Evolutionary conservation across 2,888 invertebrate species (phyloP), one percentile per base, ranked within the genome.

Genomic region (Ramazzottius varieornatus): DNA sequence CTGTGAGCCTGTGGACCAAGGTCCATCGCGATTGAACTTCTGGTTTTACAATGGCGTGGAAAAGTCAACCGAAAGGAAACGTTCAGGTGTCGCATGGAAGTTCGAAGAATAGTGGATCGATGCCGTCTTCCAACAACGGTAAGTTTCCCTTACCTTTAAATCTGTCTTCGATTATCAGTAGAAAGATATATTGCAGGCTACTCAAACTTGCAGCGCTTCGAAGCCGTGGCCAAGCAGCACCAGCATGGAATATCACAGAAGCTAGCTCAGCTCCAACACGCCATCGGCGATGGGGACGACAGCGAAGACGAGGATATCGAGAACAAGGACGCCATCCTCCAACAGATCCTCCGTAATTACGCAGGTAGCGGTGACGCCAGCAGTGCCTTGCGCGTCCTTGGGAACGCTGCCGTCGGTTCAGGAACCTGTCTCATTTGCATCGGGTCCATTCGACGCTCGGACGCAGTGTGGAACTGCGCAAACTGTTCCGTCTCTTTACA

Each of bases 401-500:
- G 86, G 72, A 86, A 88, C 75, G 81, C 84, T 0, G 83, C 84
- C 71, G 85, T 87, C 32, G 85, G 86, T 4, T 82, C 86, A 8
- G 83, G 85, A 1, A 85, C 86, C 16, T 93, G 93, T 73, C 81
- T 92, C 1, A 86, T 93, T 72, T 92, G 92, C 72, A 90, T 92
- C 73, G 88, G 85, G 1, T 84, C 85, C 46, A 83, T 92, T 20
- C 88, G 86, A 74, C 81, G 86, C 70, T 80, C 80, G 65, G 86
- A 91, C 72, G 77, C 86, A 63, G 84, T 83, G 68, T 93, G 93
- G 93, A 86, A 83, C 54, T 93, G 93, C 73, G 77, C 77, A 4
- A 82, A 83, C 67, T 93, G 93, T 73, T 86, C 80, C 73, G 85
- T 86, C 64, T 84, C 85, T 72, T 85, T 92, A 72, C 93, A 93